Conservation (phyloP, 37 sponge, comb jelly and placozoan species). For the Axinella damicornis region DNA sequence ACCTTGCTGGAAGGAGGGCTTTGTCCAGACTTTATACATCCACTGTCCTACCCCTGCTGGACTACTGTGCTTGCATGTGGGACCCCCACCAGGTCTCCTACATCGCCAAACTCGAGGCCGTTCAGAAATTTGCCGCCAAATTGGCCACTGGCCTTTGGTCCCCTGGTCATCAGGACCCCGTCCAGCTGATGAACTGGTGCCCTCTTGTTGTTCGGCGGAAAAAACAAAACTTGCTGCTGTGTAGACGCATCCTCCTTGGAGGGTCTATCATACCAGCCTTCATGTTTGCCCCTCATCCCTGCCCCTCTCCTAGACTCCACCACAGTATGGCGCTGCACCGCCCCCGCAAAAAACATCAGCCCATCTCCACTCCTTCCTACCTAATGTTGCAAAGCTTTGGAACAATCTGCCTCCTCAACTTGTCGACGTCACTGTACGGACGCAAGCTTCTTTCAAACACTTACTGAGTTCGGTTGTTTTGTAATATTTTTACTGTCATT, state of each 20-base stretch:
- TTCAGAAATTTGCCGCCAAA: slow-evolving; percentile 2
- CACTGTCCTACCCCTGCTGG: slow-evolving; percentile 6
- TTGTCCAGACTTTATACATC: not conserved
- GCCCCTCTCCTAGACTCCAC: not conserved
- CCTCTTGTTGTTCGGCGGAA: not conserved
- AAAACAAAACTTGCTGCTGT: not conserved
- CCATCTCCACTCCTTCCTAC: not conserved
- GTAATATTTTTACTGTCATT: too few species aligned
- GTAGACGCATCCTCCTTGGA: not conserved
- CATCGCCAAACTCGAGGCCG: not conserved
- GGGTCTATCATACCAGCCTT: not conserved
- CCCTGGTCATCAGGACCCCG: not conserved
- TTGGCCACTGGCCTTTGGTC: slow-evolving; percentile 5
- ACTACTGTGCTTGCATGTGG: slow-evolving; percentile 25
- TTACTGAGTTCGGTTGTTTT: too few species aligned
- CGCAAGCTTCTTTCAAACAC: too few species aligned
- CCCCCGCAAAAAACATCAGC: not conserved
- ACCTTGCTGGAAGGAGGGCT: not conserved
- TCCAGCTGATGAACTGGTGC: not conserved
- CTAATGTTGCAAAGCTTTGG: not conserved
- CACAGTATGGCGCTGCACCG: not conserved
- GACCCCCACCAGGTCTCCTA: not conserved
- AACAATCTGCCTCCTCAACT: not conserved
- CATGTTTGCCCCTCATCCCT: not conserved
- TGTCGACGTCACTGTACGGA: too few species aligned